Evolutionary conservation across 2,113 vertebrate species (phyloP).

Genomic region (Micronycteris hirsuta): DNA sequence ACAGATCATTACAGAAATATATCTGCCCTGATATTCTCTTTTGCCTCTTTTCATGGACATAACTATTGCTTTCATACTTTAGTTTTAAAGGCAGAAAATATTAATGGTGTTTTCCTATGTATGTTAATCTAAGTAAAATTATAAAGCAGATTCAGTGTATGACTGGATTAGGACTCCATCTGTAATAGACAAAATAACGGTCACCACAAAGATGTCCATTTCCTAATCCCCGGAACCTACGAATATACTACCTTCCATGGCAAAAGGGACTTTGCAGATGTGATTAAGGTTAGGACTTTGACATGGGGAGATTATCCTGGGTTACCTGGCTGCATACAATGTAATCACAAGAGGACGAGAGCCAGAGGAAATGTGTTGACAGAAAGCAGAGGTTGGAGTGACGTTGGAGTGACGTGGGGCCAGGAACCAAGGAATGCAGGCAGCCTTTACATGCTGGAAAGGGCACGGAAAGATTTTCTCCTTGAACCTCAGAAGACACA

Average conservation of each 20-base stretch:
- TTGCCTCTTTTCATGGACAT: neutral
- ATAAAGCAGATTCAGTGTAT: neutral
- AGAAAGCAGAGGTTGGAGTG: neutral
- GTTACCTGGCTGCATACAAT: neutral
- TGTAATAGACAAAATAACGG: neutral
- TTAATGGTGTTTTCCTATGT: neutral
- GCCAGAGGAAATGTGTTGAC: neutral
- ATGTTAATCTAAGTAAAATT: neutral
- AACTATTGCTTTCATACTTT: neutral
- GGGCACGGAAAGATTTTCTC: neutral
- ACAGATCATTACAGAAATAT: neutral
- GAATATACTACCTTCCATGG: too few species aligned
- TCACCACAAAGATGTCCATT: neutral
- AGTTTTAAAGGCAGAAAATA: constrained; percentile 9
- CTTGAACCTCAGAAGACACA: neutral
- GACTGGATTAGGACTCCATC: neutral
- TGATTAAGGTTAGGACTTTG: too few species aligned
- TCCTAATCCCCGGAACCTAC: too few species aligned
- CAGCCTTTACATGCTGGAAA: neutral
- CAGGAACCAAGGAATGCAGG: neutral
- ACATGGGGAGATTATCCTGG: too few species aligned
- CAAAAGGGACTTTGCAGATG: too few species aligned
- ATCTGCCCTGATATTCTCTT: neutral
- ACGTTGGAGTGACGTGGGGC: neutral
- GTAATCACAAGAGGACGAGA: neutral